Base-by-base conservation (phyloP, 2,888 invertebrate genomes). In the Phortica magna region DNA sequence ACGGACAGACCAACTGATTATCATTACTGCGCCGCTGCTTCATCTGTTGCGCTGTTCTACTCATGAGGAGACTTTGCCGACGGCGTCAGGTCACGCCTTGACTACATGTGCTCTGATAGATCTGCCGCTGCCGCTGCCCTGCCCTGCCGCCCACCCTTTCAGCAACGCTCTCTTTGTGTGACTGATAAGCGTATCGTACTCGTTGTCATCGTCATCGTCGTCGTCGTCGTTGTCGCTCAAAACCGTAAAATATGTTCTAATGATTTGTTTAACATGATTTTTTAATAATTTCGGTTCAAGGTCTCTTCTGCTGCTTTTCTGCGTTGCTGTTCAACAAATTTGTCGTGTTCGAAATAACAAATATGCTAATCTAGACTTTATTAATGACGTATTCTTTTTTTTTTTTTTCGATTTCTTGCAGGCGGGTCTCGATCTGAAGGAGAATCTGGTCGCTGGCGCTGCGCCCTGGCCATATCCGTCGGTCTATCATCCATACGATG, bases 401-500 rank as follows among this genome's bases (percentile, higher is more conserved):
- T 48, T 4, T 75, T 17, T 57, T 61, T 70, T 76, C 57, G 41
- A 22, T 64, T 55, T 75, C 48, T 77, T 75, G 74, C 94, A 97
- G 97, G 96, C 96, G 88, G 96, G 97, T 73, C 94, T 97, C 85
- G 97, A 97, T 91, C 93, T 97, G 88, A 97, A 97, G 92, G 97
- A 97, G 92, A 97, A 97, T 91, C 93, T 97, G 82, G 96, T 96
- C 73, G 96, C 96, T 73, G 93, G 93, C 73, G 96, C 95, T 76
- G 95, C 96, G 77, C 95, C 95, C 77, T 97, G 97, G 97, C 97
- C 97, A 83, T 97, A 97, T 92, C 96, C 97, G 76, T 95, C 97
- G 64, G 96, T 97, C 82, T 98, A 98, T 93, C 98, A 98, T 92
- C 97, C 98, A 73, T 98, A 98, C 93, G 98, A 98, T 90, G 96